A percentile compares a stretch with the other conserved stretches of the same genome.
These are phyloP conservation scores for Argyresthia albistria DNA, from an alignment of 2,888 invertebrate species.

Conservation along the genomic window DNA sequence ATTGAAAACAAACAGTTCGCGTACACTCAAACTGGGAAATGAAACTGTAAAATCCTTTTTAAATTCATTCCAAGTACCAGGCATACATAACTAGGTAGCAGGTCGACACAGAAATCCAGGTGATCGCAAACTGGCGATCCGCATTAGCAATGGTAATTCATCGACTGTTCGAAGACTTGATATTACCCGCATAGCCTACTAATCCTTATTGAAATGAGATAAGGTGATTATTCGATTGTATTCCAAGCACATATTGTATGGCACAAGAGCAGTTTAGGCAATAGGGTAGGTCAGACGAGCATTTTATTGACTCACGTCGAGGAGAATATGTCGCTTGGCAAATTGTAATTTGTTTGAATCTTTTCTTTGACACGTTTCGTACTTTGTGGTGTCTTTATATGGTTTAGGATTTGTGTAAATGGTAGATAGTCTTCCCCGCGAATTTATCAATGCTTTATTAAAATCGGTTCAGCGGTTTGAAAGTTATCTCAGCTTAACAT, in stretches of 20 bases:
- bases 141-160: constrained; percentile 59
- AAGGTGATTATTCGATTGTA: neutral
- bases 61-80: constrained; percentile 38
- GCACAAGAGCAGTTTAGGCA: constrained; percentile 27
- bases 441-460: too few relatives aligned
- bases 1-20: too few relatives aligned
- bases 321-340: constrained; percentile 3
- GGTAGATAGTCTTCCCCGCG: too few relatives aligned
- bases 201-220: neutral
- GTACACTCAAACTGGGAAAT: too few relatives aligned
- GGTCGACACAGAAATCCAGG: constrained; percentile 31
- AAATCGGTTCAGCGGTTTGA: too few relatives aligned
- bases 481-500: too few relatives aligned
- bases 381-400: too few relatives aligned
- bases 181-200: neutral
- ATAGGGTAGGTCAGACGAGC: constrained; percentile 63
- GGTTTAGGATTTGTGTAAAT: too few relatives aligned
- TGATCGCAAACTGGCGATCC: neutral
- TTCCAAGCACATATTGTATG: neutral
- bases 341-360: neutral
- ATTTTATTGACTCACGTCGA: constrained; percentile 24
- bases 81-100: constrained; percentile 23
- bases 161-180: constrained; percentile 26
- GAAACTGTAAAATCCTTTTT: constrained; percentile 31
- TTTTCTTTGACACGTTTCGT: too few relatives aligned